Conservation (phyloP, 2,113 vertebrate genomes). For the Sinosuthora webbiana region DNA sequence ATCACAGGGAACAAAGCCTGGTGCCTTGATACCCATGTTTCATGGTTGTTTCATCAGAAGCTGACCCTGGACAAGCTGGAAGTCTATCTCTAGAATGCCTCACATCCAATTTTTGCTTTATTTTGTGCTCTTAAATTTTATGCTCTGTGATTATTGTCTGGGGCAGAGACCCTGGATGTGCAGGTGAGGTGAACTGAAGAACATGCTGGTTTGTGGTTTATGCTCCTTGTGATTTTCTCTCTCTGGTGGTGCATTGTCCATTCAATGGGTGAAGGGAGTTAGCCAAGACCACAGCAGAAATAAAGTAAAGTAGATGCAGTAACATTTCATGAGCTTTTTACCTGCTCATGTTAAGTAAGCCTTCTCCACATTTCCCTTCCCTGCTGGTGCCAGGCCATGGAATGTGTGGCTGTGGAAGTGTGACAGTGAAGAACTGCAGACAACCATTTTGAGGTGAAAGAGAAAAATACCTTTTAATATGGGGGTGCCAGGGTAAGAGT, state of each 20-base stretch:
- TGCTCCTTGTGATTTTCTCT: neutral
- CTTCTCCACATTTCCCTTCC: neutral
- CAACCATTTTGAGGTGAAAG: neutral
- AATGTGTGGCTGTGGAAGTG: neutral
- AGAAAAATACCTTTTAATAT: neutral
- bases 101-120: too few relatives aligned
- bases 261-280: neutral
- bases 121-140: neutral
- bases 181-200: neutral
- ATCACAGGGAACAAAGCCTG: neutral
- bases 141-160: neutral
- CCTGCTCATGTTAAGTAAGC: neutral
- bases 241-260: neutral
- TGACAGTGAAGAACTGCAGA: rapidly evolving
- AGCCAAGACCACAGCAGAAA: neutral
- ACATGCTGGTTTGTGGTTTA: neutral
- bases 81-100: neutral
- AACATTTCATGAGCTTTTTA: neutral
- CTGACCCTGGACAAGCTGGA: neutral
- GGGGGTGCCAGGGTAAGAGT: neutral
- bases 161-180: rapidly evolving
- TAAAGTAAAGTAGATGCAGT: neutral
- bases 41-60: neutral
- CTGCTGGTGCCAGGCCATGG: neutral
- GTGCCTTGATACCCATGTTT: neutral